These are phyloP conservation scores for Cactoblastis cactorum DNA, from an alignment of 2,888 invertebrate genomes.

Conservation along the genomic window DNA sequence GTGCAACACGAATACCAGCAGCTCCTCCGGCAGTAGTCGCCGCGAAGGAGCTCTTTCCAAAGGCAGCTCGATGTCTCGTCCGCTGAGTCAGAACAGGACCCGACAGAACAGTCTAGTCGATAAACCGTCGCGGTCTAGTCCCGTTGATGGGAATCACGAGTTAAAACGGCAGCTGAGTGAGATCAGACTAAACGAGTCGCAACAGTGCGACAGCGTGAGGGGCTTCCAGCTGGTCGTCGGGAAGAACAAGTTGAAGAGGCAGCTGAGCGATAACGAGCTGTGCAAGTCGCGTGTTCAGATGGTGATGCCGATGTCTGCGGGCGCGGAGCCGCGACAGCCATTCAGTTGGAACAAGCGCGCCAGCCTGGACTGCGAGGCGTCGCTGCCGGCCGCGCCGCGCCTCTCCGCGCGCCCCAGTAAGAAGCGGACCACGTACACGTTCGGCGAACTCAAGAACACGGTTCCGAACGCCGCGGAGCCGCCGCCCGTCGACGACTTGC, in stretches of 20 bases:
- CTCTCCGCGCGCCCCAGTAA: conserved; percentile 27
- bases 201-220: conserved; percentile 35
- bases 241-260: conserved; percentile 62
- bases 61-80: conserved; percentile 29
- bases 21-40: conserved; percentile 57
- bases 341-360: conserved; percentile 61
- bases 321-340: conserved; percentile 60
- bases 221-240: conserved; percentile 67
- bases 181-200: conserved; percentile 41
- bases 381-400: conserved; percentile 30
- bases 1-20: conserved; percentile 49
- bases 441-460: conserved; percentile 70
- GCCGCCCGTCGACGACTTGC: conserved; percentile 41
- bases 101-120: conserved; percentile 63
- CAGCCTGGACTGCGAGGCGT: conserved; percentile 51
- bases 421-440: conserved; percentile 55
- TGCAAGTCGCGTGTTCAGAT: conserved; percentile 53
- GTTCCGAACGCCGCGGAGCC: conserved; percentile 55
- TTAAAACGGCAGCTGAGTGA: conserved; percentile 61
- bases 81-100: conserved; percentile 29
- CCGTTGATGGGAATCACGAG: conserved; percentile 34
- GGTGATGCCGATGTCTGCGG: conserved; percentile 74
- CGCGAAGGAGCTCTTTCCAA: conserved; percentile 33
- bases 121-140: conserved; percentile 41
- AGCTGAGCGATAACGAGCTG: conserved; percentile 66